Evolutionary conservation across 1,140 invertebrate genomes (phyloP).

Genomic region (Meloidogyne exigua): DNA sequence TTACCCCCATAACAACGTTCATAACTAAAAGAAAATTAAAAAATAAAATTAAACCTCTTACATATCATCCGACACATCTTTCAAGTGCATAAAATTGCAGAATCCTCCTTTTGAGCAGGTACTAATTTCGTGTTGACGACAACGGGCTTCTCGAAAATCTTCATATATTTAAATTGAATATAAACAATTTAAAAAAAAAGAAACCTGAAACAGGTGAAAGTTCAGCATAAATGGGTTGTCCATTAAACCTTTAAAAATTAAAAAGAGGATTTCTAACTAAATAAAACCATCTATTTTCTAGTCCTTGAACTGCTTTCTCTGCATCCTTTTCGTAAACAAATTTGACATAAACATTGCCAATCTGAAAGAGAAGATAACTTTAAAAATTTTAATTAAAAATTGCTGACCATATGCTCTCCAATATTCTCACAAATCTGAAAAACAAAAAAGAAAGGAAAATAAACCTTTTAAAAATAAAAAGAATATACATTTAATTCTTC

Average conservation of each 20-base stretch:
- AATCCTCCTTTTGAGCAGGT: constrained; percentile 96
- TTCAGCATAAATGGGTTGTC: constrained; percentile 92
- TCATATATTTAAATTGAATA: too few relatives aligned
- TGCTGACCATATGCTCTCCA: constrained; percentile 79
- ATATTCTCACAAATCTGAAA: constrained; percentile 87
- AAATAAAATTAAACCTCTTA: constrained; percentile 24
- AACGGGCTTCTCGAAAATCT: constrained; percentile 98
- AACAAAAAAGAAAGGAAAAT: not conserved
- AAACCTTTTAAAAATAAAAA: not conserved
- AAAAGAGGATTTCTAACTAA: not conserved
- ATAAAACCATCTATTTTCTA: constrained; percentile 87
- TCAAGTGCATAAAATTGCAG: constrained; percentile 99
- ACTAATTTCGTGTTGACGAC: constrained; percentile 97
- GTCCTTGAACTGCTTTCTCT: constrained; percentile 88
- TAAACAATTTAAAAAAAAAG: too few relatives aligned
- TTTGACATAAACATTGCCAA: constrained; percentile 66
- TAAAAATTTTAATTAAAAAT: constrained; percentile 12
- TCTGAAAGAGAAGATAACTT: not conserved
- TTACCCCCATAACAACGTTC: constrained; percentile 12
- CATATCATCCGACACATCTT: constrained; percentile 74
- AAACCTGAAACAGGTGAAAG: constrained; percentile 83
- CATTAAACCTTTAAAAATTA: constrained; percentile 74
- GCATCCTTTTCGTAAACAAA: constrained; percentile 96
- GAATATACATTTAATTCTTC: constrained; percentile 34
- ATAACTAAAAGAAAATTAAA: constrained; percentile 17